Evolutionary conservation across 2,797 vertebrate genomes (phyloP), one percentile per base, ranked within the genome.

Genomic region (Spheniscus humboldti): DNA sequence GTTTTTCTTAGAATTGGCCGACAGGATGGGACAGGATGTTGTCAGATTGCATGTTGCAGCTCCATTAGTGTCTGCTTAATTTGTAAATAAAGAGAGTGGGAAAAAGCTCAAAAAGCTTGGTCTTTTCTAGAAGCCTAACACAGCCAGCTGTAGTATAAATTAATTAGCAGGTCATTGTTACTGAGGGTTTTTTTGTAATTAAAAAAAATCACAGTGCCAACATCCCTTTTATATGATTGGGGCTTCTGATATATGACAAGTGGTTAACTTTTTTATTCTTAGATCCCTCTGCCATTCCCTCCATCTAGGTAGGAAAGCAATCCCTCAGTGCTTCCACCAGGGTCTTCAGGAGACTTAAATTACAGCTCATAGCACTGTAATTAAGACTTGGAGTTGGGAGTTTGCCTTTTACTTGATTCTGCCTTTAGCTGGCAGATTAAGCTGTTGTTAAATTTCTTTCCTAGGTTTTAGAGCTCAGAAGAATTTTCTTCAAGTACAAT

Each of bases 81-180:
- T 52, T 64, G 33, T 90, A 94, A 92, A 81, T 71, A 84, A 35
- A 77, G 25, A 55, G 20, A 50, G n/a, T 39, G 24, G 50, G 27
- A 80, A 83, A 76, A 66, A 75, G 10, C 4, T 48, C 53, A 52
- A 11, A 77, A 80, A 91, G 20, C 47, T 56, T 68, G 16, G n/a
- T 80, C 57, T 92, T 95, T 94, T 57, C 86, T 84, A 84, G 41
- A 81, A 96, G 57, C 69, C 67, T 74, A 90, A 63, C 37, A 53
- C 55, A 89, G 35, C 31, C 68, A 95, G 47, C 18, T 95, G 59
- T 50, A 80, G 68, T 76, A 92, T 41, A 56, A 78, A 96, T 96
- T 92, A 92, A 94, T 96, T 91, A 94, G 56, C 78, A 88, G 25
- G 14, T 62, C 53, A 90, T 92, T 94, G 79, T 83, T 95, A 74